Conservation (phyloP, 2,888 invertebrate genomes). For the Microchrysa polita region DNA sequence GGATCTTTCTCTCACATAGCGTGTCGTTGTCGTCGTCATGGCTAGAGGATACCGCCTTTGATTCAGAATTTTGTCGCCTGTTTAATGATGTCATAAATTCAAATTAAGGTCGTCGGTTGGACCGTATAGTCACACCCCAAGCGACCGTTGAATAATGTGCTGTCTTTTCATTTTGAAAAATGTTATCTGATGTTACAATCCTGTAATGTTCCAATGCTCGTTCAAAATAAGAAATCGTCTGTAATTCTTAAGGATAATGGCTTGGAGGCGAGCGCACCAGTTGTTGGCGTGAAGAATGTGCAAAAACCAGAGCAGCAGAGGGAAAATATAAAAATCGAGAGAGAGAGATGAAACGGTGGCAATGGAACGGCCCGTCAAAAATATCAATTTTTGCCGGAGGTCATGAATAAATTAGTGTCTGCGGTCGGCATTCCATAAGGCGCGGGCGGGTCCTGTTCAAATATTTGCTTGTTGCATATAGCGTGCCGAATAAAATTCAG, state of each 20-base stretch:
- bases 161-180: constrained; percentile 34
- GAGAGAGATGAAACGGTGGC: too few species aligned
- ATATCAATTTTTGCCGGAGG: constrained; percentile 26
- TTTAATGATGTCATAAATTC: constrained; percentile 40
- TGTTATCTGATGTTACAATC: constrained; percentile 31
- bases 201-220: not conserved
- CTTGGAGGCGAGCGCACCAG: not conserved
- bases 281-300: constrained; percentile 6
- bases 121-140: constrained; percentile 7
- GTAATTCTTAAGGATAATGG: constrained; percentile 11
- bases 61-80: constrained; percentile 39
- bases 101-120: constrained; percentile 31
- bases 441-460: not conserved
- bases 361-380: constrained; percentile 4
- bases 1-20: not conserved
- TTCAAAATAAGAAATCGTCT: constrained; percentile 24
- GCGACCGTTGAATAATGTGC: constrained; percentile 31
- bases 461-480: constrained; percentile 8
- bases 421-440: not conserved
- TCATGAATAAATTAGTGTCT: constrained; percentile 22
- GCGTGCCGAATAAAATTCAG: not conserved
- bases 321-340: too few species aligned
- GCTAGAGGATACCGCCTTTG: constrained; percentile 14
- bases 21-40: not conserved
- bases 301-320: not conserved